A percentile compares a stretch with the other conserved stretches of the same genome.
These are phyloP conservation scores for Andricus grossulariae DNA, from an alignment of 1,140 invertebrate genomes.

Conservation along the genomic window DNA sequence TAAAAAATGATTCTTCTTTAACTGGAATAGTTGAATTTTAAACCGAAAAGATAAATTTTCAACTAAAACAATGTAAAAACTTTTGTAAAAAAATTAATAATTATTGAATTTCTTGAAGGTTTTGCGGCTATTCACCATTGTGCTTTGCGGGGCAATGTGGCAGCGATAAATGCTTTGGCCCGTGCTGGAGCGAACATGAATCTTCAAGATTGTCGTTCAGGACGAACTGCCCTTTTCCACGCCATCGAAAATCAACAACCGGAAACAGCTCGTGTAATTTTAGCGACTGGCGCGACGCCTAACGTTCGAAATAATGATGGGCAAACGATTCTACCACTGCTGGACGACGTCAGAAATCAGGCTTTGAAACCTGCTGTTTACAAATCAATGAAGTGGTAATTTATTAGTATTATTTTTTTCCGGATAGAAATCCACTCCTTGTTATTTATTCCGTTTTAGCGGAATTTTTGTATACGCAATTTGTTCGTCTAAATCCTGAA, in stretches of 20 bases:
- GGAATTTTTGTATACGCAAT: no score
- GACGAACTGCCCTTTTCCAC: conserved; percentile 54
- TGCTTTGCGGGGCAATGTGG: conserved; percentile 41
- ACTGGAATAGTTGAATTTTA: no score
- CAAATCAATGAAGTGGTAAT: conserved; percentile 41
- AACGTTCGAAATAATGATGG: conserved; percentile 47
- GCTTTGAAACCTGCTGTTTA: conserved; percentile 36
- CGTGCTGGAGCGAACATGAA: conserved; percentile 46
- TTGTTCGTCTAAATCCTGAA: no score
- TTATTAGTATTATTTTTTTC: not conserved
- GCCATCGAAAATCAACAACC: conserved; percentile 49
- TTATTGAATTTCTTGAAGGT: conserved; percentile 36
- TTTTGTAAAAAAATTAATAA: no score
- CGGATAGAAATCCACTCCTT: no score
- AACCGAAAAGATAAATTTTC: no score
- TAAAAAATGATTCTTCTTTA: no score
- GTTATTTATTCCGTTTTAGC: no score
- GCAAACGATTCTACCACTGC: conserved; percentile 46
- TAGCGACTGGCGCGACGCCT: conserved; percentile 41
- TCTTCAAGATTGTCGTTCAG: conserved; percentile 50
- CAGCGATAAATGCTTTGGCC: conserved; percentile 38
- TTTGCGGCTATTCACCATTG: conserved; percentile 52
- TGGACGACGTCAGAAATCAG: conserved; percentile 44
- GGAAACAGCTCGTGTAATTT: conserved; percentile 36
- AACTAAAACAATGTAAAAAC: no score